Base-by-base conservation (phyloP, 2,113 vertebrate species). In the Merops nubicus region DNA sequence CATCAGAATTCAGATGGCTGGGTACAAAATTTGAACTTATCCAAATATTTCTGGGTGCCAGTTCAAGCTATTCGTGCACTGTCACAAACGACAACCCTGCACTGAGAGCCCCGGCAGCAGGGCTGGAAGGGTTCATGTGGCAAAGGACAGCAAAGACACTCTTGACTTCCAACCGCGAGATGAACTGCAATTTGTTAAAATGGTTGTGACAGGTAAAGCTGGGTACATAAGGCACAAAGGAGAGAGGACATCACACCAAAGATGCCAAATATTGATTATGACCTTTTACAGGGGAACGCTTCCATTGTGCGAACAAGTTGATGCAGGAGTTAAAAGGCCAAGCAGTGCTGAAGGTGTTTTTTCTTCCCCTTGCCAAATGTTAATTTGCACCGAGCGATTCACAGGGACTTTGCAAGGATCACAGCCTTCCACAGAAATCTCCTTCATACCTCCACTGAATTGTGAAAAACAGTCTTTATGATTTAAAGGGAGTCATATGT, bases 401-500 rank as follows among this genome's bases (percentile, higher is more conserved):
- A 45, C 40, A 73, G 88, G 76, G 51, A 88, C 64, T 65, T 86
- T 72, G 47, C 89, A 94, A 70, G 81, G 65, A 68, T 88, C 85
- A 70, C 38, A 77, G 72, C 90, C 77, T 97, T 96, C 93, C 85
- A 67, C 28, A 78, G 91, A 81, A 78, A 85, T 91, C 88, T 88
- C 85, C 96, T 89, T 97, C 91, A 83, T n/a, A 43, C 57, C 31
- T 64, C 64, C 90, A 62, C 20, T 76, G 82, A 93, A 42, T 59
- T 89, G 88, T 76, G 80, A 94, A 91, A 95, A 91, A 31, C 65
- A 75, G 53, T 34, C 81, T 53, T 68, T 50, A 33, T 51, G 89
- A 91, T 92, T 93, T 83, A 88, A 91, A 93, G 93, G 53, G 83
- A 88, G 90, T 94, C 85, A 54, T 67, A 89, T n/a, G 89, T 82